These are phyloP conservation scores for Drosophila varians DNA, from an alignment of 1,140 invertebrate species.

Conservation along the genomic window DNA sequence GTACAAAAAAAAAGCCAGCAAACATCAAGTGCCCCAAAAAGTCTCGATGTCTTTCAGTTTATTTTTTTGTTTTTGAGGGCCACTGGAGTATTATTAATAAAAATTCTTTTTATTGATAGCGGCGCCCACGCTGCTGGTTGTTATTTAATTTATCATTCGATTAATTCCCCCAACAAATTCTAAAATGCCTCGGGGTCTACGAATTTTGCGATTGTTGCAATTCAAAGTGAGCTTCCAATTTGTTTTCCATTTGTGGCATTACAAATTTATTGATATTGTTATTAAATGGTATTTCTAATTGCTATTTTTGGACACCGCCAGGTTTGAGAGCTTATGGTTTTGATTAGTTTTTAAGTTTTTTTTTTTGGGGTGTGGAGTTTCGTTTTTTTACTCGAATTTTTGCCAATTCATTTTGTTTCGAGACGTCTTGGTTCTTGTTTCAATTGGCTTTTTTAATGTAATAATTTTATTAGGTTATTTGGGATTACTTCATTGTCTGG, in stretches of 20 bases:
- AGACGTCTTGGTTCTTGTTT: slow-evolving; percentile 24
- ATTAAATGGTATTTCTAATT: slow-evolving; percentile 54
- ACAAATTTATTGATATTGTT: slow-evolving; percentile 55
- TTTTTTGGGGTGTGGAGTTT: slow-evolving; percentile 24
- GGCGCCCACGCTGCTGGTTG: slow-evolving; percentile 40
- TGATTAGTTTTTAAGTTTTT: slow-evolving; percentile 23
- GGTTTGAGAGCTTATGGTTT: slow-evolving; percentile 25
- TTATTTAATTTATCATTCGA: slow-evolving; percentile 58
- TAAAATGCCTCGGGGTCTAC: slow-evolving; percentile 48
- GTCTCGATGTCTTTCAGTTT: neutral
- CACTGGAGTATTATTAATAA: slow-evolving; percentile 36
- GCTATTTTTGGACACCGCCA: slow-evolving; percentile 65
- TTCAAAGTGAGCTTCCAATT: slow-evolving; percentile 50
- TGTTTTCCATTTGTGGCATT: slow-evolving; percentile 34
- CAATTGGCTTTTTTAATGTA: slow-evolving; percentile 67
- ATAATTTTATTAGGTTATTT: slow-evolving; percentile 47
- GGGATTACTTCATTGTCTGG: slow-evolving; percentile 34
- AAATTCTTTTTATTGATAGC: slow-evolving; percentile 62
- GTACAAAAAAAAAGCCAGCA: slow-evolving; percentile 3
- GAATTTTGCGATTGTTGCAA: slow-evolving; percentile 50
- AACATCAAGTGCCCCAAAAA: slow-evolving; percentile 1
- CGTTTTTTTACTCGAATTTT: slow-evolving; percentile 37
- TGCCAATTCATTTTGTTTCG: slow-evolving; percentile 58
- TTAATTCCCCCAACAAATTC: slow-evolving; percentile 36
- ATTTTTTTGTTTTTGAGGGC: slow-evolving; percentile 5